Evolutionary conservation across 2,888 invertebrate genomes (phyloP), one percentile per base, ranked within the genome.

Genomic region (Synanthedon formicaeformis): DNA sequence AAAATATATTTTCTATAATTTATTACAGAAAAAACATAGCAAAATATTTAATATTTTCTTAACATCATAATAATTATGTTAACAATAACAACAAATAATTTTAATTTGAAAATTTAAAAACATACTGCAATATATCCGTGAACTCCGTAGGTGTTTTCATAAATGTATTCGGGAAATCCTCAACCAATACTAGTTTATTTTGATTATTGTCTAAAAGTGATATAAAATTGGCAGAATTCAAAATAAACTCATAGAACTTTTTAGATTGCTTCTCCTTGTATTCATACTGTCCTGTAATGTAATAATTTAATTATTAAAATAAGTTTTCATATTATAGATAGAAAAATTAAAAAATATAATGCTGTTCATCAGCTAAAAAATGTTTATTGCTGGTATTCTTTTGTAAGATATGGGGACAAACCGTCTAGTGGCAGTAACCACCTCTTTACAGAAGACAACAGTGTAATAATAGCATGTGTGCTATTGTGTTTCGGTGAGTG

Each of bases 91-190:
- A 34, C 27, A 34, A 34, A 34, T 8, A 34, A 1, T 34, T 34
- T 34, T 10, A 34, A 34, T 34, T 10, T 34, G 34, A 10, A 34
- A 34, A 34, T 34, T 6, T 34, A 14, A 45, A 45, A 50, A 81
- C 89, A 85, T 83, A 94, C 95, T 91, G 90, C 52, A 96, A 75
- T 54, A 94, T 80, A 53, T 90, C 85, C 60, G 89, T 85, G 70
- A 95, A 93, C 63, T 90, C 87, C 54, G 88, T 74, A 16, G 92
- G 88, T 64, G 93, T 91, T 64, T 89, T 89, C 34, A 92, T 68
- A 65, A 94, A 91, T 8, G 90, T 89, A 77, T 96, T 95, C 11
- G 96, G 96, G 74, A 95, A 92, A 72, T 96, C 96, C 79, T 95
- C 94, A 1, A 95, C 90, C 1, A 95, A 68, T 18, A 93, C 84